Base-by-base conservation (phyloP, 2,797 vertebrate species). In the Malurus splendens region DNA sequence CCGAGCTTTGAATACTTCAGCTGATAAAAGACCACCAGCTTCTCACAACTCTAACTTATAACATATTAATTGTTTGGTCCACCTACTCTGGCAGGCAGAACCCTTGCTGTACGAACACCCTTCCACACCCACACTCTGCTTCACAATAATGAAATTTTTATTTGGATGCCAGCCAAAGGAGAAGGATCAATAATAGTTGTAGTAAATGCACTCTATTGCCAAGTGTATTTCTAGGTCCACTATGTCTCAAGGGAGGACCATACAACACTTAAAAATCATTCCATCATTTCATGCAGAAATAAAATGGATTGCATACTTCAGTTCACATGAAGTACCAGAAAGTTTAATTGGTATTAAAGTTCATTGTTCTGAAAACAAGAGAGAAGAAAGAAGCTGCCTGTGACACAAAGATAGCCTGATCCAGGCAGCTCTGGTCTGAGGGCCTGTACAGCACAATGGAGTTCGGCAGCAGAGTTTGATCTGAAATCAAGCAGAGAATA, bases 301-400 rank as follows among this genome's bases (percentile, higher is more conserved):
- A 60, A 10, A 60, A 86, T 25, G 30, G 81, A 71, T 92, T 89
- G 73, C 89, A 73, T 67, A 75, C 81, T 67, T 92, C 82, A 83
- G 76, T 82, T 93, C 79, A 86, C 70, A 86, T 20, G 66, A 90
- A 90, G 77, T 77, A 89, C 33, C 82, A 82, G n/a, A 12, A 76
- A 78, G 61, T 51, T 87, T 90, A 79, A 84, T 39, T 90, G 50
- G 71, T 52, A 70, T 67, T 72, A 44, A 77, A 84, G 45, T 62
- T 90, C 76, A 62, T 48, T 93, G 66, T 57, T 52, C 87, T 87
- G 62, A 81, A 92, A 93, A 85, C 23, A 50, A 65, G 14, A 86
- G 23, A 45, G 38, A 61, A 82, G 50, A 16, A 82, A 90, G 66
- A 41, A 81, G 56, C 56, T 65, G 70, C 17, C 68, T 79, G 62